Evolutionary conservation across 2,888 invertebrate species (phyloP), one percentile per base, ranked within the genome.

Genomic region (Mesorhabditis sp.): DNA sequence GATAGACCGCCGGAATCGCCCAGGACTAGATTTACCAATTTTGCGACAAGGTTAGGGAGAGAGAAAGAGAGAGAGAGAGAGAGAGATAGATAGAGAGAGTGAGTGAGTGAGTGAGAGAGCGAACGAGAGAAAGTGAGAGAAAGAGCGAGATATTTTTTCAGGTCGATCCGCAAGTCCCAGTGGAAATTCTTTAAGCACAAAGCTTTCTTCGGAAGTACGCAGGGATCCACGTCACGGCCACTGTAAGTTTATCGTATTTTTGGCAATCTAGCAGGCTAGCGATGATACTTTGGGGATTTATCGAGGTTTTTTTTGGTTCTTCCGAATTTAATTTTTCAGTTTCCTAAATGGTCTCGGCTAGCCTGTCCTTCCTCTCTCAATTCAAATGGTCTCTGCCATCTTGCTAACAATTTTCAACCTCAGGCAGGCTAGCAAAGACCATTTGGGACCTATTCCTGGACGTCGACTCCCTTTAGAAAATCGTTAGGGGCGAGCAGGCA

Each of bases 131-230:
- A 50, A 50, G 13, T 50, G 7, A 50, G 6, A 10, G 50, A 50
- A 50, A 13, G 7, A 50, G 13, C 13, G 7, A 50, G 50, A 10
- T 13, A 50, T 13, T n/a, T 5, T 28, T 74, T 63, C 74, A 77
- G 78, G 67, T 78, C 78, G 13, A 72, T 78, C 65, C 76, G 78
- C 41, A 76, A 76, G 62, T 72, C 71, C 64, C 75, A 78, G 70
- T 78, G 76, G 75, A 72, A 76, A 41, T 70, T 78, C 4, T 78
- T 78, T 72, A 76, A 76, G 58, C 76, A 78, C 68, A 75, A 74
- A 5, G 76, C 76, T 6, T 76, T 78, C 45, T 77, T 77, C 62
- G 77, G 77, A 4, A 76, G 75, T 45, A 72, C 72, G 67, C 62
- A 70, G 41, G 43, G 69, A 42, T 75, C 67, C 62, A 74, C 71